These are phyloP conservation scores for Linnaemya vulpina DNA, from an alignment of 2,888 invertebrate species.

Conservation along the genomic window DNA sequence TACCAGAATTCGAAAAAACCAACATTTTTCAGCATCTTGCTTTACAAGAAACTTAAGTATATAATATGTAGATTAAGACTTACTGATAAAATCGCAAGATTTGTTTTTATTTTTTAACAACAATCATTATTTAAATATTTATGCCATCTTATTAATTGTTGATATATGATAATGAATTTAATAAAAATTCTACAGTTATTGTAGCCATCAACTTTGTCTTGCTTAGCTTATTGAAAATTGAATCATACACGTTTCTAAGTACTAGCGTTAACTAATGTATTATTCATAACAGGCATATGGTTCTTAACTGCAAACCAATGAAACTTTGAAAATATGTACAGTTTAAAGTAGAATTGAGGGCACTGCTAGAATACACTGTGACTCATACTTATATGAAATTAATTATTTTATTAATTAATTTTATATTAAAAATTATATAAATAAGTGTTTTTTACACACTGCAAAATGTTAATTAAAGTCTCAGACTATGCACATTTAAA, in stretches of 20 bases:
- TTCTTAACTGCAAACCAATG: slow-evolving; percentile 32
- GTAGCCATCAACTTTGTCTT: slow-evolving; percentile 5
- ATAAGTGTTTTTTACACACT: neutral
- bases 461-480: slow-evolving; percentile 35
- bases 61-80: neutral
- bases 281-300: slow-evolving; percentile 48
- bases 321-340: slow-evolving; percentile 5
- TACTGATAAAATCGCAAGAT: slow-evolving; percentile 8
- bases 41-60: no score
- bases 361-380: slow-evolving; percentile 3
- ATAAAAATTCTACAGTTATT: slow-evolving; percentile 17
- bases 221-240: slow-evolving; percentile 30
- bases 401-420: neutral
- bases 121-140: slow-evolving; percentile 24
- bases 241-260: slow-evolving; percentile 39
- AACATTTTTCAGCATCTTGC: neutral
- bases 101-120: slow-evolving; percentile 6
- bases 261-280: slow-evolving; percentile 24
- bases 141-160: slow-evolving; percentile 17
- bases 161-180: slow-evolving; percentile 37
- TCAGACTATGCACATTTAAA: slow-evolving; percentile 31
- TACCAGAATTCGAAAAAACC: neutral
- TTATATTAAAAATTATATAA: neutral
- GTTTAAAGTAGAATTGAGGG: slow-evolving; percentile 19
- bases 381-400: neutral